A percentile compares a stretch with the other conserved stretches of the same genome.
phyloP scores from a whole-genome alignment of 2,113 vertebrate genomes.

The Mus pahari region DNA sequence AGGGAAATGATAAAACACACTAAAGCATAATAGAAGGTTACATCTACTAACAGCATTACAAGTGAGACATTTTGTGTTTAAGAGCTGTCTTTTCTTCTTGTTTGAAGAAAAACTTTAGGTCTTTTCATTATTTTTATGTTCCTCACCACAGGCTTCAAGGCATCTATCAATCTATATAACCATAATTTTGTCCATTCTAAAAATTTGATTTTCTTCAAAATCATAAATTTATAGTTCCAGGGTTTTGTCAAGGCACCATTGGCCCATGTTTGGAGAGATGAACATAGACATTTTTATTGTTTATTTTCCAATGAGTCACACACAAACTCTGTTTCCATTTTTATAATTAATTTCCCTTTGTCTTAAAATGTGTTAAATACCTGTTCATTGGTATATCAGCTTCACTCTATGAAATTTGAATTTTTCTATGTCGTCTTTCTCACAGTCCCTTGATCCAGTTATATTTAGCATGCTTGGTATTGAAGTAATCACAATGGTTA shows the following conservation, averaged over 20 bases:
- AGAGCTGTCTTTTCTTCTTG: background rate
- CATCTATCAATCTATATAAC: background rate
- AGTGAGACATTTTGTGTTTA: background rate
- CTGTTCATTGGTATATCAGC: background rate
- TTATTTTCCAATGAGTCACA: background rate
- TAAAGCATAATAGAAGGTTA: background rate
- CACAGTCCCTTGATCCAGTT: background rate
- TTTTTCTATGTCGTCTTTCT: background rate
- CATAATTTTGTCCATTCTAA: background rate
- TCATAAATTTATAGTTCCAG: background rate
- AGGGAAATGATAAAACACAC: background rate
- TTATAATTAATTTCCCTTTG: background rate
- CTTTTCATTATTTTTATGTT: background rate
- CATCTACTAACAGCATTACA: background rate
- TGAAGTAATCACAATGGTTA: background rate
- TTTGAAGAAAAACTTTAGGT: background rate
- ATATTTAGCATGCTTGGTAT: background rate
- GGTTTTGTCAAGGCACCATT: background rate
- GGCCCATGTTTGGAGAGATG: background rate
- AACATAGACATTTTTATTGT: background rate
- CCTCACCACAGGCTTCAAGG: background rate
- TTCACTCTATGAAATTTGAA: background rate
- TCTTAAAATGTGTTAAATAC: background rate
- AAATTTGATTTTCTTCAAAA: background rate
- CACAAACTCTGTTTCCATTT: background rate